Conservation (phyloP, 2,113 vertebrate genomes). For the Aphyosemion australe region DNA sequence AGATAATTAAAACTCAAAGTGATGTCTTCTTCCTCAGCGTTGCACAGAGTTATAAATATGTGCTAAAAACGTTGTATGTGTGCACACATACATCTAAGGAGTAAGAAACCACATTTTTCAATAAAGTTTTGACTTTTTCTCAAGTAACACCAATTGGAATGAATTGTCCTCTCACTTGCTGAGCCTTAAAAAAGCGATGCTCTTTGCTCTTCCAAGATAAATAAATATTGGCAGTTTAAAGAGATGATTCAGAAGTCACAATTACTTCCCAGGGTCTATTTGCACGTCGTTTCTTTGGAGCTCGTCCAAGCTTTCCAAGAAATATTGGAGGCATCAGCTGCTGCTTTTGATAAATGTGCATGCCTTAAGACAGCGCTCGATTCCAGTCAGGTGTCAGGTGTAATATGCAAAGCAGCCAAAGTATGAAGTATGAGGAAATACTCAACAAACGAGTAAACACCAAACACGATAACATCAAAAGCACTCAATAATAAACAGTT, state of each 20-base stretch:
- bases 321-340: constrained; percentile 64
- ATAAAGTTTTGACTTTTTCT: too few relatives aligned
- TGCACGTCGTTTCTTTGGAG: constrained; percentile 62
- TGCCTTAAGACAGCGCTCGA: constrained; percentile 49
- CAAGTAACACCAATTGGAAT: too few relatives aligned
- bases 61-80: constrained; percentile 12
- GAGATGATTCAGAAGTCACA: constrained; percentile 53
- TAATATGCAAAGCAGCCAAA: constrained; percentile 49
- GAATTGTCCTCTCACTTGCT: constrained; percentile 39
- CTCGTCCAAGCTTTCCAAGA: constrained; percentile 66
- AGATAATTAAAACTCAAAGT: too few relatives aligned
- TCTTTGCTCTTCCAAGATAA: constrained; percentile 52
- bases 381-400: constrained; percentile 54
- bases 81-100: constrained; percentile 37
- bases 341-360: constrained; percentile 63
- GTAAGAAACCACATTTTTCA: too few relatives aligned
- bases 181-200: constrained; percentile 43
- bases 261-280: constrained; percentile 46
- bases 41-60: too few relatives aligned
- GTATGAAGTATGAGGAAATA: constrained; percentile 46
- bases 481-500: constrained; percentile 48
- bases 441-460: constrained; percentile 37
- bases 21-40: too few relatives aligned
- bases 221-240: constrained; percentile 44
- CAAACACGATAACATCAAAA: constrained; percentile 52